Evolutionary conservation across 2,797 vertebrate genomes (phyloP), one percentile per base, ranked within the genome.

Genomic region (Melanotaenia pygmaea): DNA sequence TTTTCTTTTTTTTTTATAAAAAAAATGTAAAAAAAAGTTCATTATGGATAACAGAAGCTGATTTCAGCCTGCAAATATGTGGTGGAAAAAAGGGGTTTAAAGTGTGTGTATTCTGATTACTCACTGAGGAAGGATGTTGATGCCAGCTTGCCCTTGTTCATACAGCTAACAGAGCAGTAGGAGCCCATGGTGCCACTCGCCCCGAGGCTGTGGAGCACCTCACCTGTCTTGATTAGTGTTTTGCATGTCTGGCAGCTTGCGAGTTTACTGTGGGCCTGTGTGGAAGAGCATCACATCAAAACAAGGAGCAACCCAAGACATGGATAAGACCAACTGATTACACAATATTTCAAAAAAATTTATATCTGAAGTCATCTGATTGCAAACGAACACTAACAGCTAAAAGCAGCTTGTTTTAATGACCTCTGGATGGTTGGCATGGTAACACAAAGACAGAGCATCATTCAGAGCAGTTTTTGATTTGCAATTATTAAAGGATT

Each of bases 121-220:
- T 94, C 76, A 95, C 94, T 92, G 70, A 88, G 69, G 77, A 90
- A 76, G 37, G 96, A 92, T 91, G 95, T 93, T 64, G 96, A 85
- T 61, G 95, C 82, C 89, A 94, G 86, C 94, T 97, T 97, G 93
- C 94, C 94, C 95, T 97, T 99, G 93, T 96, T 98, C 97, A 99
- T 97, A 91, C 98, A 99, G 84, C 93, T 93, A 72, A 96, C 92
- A 73, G 98, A 98, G 94, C 98, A 99, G 93, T 97, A 99, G 83
- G 97, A 95, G 87, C 97, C 96, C 96, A 97, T 95, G 86, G 94
- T 89, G 86, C 97, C 96, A 74, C 94, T 95, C 67, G 95, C 85
- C 83, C 96, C 97, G 69, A 99, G 94, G 91, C 96, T 97, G 87
- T 98, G 97, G 70, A 96, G 97, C 89, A 98, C 97, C 84, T 98